These are phyloP conservation scores for Gryllus bimaculatus DNA, from an alignment of 1,140 invertebrate genomes.

Conservation along the genomic window DNA sequence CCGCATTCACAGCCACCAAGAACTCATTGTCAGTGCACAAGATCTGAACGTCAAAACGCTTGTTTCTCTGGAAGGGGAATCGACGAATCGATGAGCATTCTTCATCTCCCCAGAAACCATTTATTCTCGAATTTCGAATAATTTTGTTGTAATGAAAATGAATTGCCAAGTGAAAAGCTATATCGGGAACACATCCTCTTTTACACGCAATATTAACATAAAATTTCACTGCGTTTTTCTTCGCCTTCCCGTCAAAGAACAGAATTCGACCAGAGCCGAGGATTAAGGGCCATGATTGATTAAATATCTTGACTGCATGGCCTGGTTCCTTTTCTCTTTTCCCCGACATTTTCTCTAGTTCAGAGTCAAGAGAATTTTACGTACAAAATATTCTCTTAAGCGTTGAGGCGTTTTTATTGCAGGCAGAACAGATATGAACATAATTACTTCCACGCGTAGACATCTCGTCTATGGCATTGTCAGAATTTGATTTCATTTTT, in stretches of 20 bases:
- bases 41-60: neutral
- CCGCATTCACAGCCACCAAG: neutral
- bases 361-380: no score
- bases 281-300: neutral
- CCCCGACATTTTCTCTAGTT: no score
- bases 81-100: neutral
- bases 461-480: no score
- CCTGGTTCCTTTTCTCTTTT: no score
- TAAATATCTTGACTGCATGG: neutral
- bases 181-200: neutral
- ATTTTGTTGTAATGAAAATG: neutral
- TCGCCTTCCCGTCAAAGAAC: neutral
- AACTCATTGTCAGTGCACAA: neutral
- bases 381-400: no score
- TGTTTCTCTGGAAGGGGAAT: neutral
- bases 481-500: no score
- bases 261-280: neutral
- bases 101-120: neutral
- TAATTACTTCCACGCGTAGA: no score
- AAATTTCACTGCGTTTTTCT: neutral
- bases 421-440: no score
- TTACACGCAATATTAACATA: neutral
- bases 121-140: neutral
- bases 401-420: no score
- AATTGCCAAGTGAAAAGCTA: neutral